Evolutionary conservation across 1,140 invertebrate genomes (phyloP), one percentile per base, ranked within the genome.

Genomic region (Tetramorium simillimum): DNA sequence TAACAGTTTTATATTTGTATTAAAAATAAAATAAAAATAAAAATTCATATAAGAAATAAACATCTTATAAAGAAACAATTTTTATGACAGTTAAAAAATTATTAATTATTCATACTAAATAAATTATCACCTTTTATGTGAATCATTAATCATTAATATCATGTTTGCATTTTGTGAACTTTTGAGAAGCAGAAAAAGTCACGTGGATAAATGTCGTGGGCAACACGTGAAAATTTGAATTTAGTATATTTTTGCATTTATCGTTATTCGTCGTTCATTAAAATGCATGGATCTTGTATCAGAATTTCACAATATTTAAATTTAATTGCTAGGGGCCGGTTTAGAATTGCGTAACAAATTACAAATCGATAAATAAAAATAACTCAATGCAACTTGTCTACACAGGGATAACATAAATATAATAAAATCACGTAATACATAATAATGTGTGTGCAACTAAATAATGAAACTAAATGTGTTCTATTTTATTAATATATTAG

Each of bases 191-290:
- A 62, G 6, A 77, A 65, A 49, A 78, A 65, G 12, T 33, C 10
- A 2, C n/a, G 14, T 10, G 3, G 14, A 43, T 69, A 76, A 60
- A 76, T 43, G 18, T 56, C 28, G 24, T 33, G 10, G 60, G 5
- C 24, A 24, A 72, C 40, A 56, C 21, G 28, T 58, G 33, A 24
- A 16, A 14, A 33, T 33, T 14, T 62, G 10, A 33, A 78, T 84
- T 49, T 14, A 14, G 1, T n/a, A 33, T n/a, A 76, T 51, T 75
- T 49, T 76, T 62, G 40, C 51, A 72, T 72, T 51, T 1, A 63
- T n/a, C n/a, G n/a, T n/a, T n/a, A n/a, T n/a, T n/a, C n/a, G 28
- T 67, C 60, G 21, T 78, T 86, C 49, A 82, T 81, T 70, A 56
- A 85, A 53, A 80, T 49, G 43, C 40, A 65, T 63, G 21, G 21